phyloP scores from a whole-genome alignment of 2,888 invertebrate genomes.

The Aelia acuminata region DNA sequence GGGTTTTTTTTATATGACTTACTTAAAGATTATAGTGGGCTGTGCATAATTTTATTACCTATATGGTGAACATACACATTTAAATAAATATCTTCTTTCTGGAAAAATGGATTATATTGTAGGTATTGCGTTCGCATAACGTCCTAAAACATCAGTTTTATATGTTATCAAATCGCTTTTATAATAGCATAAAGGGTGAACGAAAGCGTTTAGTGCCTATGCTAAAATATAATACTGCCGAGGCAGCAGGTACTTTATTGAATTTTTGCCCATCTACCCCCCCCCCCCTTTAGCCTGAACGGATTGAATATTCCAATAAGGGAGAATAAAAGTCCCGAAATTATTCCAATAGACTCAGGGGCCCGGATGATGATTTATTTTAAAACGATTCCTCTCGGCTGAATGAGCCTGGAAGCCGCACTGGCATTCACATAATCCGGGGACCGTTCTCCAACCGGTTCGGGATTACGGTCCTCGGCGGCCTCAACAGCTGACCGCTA shows the following conservation, averaged over 20 bases:
- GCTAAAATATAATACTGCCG: slow-evolving; percentile 22
- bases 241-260: slow-evolving; percentile 21
- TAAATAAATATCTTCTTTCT: no score
- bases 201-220: slow-evolving; percentile 7
- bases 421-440: not conserved
- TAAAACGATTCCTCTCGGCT: slow-evolving; percentile 11
- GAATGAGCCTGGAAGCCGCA: slow-evolving; percentile 1
- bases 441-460: not conserved
- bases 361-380: not conserved
- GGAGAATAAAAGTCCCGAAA: slow-evolving; percentile 9
- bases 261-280: not conserved
- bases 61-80: no score
- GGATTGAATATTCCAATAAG: slow-evolving; percentile 42
- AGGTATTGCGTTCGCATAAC: no score
- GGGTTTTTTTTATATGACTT: no score
- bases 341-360: slow-evolving; percentile 37
- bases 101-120: no score
- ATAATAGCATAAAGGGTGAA: not conserved
- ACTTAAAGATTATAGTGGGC: no score
- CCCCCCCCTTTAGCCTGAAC: not conserved
- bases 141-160: not conserved
- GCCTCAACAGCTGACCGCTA: not conserved
- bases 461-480: not conserved
- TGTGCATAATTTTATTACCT: no score
- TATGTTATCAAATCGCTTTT: not conserved